A percentile compares a stretch with the other conserved stretches of the same genome.
These are phyloP conservation scores for Columba guinea DNA, from an alignment of 2,797 vertebrate genomes.

Conservation along the genomic window DNA sequence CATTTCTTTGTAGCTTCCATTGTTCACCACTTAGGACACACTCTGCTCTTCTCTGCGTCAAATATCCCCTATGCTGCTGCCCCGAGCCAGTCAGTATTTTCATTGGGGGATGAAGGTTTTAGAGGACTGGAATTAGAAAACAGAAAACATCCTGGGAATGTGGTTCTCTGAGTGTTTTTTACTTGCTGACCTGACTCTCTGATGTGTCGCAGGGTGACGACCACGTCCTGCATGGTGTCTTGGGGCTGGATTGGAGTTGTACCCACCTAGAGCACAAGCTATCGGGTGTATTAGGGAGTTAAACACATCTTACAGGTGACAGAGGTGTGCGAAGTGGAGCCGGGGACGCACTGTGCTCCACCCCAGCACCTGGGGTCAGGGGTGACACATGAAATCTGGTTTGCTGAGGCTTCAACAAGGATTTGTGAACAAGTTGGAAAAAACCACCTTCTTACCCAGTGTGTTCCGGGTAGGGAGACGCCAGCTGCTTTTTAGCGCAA, in stretches of 20 bases:
- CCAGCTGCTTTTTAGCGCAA: neutral
- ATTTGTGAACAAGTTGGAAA: neutral
- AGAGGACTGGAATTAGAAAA: neutral
- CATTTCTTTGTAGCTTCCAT: neutral
- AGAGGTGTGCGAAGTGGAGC: neutral
- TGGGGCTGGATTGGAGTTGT: neutral
- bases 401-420: neutral
- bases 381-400: neutral
- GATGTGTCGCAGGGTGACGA: neutral
- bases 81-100: neutral
- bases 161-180: neutral
- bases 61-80: neutral
- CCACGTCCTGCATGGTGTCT: neutral
- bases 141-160: neutral
- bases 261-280: neutral
- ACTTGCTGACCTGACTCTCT: neutral
- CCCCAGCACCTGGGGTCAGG: neutral
- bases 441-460: neutral
- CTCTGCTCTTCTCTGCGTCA: accelerated
- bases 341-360: neutral
- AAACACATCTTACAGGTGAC: neutral
- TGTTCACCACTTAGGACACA: neutral
- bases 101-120: neutral
- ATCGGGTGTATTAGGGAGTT: neutral
- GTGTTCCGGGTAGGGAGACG: neutral